A percentile compares a stretch with the other conserved stretches of the same genome.
These are phyloP conservation scores for Mesodorylaimus sp. DNA, from an alignment of 2,888 invertebrate species.

Conservation along the genomic window DNA sequence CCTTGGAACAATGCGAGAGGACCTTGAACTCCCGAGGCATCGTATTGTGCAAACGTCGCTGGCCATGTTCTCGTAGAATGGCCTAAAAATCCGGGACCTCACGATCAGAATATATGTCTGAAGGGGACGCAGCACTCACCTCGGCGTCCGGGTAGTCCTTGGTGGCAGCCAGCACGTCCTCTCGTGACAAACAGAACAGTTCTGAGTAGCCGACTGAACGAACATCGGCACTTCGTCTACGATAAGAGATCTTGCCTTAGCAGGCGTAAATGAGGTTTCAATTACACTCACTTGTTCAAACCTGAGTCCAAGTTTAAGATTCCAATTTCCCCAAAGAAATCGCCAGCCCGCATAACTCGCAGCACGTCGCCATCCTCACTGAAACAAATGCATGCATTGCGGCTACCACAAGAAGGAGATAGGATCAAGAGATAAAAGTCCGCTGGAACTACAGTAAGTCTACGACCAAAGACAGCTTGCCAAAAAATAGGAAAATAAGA, in stretches of 20 bases:
- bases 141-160: constrained; percentile 93
- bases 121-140: constrained; percentile 26
- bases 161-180: constrained; percentile 81
- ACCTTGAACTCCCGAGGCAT: too few species aligned
- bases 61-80: constrained; percentile 1
- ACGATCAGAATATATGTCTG: background rate
- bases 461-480: too few species aligned
- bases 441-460: too few species aligned
- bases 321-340: constrained; percentile 93
- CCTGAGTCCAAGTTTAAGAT: constrained; percentile 76
- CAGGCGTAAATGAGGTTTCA: constrained; percentile 3
- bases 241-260: background rate
- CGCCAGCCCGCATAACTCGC: constrained; percentile 88
- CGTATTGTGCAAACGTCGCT: background rate
- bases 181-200: constrained; percentile 72
- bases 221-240: constrained; percentile 80
- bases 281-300: constrained; percentile 58
- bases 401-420: too few species aligned
- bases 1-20: too few species aligned
- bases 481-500: too few species aligned
- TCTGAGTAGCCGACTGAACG: constrained; percentile 88
- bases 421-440: too few species aligned
- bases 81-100: background rate
- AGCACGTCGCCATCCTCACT: constrained; percentile 78
- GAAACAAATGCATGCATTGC: constrained; percentile 16